Evolutionary conservation across 2,797 vertebrate genomes (phyloP).

Genomic region (Coregonus ussuriensis): DNA sequence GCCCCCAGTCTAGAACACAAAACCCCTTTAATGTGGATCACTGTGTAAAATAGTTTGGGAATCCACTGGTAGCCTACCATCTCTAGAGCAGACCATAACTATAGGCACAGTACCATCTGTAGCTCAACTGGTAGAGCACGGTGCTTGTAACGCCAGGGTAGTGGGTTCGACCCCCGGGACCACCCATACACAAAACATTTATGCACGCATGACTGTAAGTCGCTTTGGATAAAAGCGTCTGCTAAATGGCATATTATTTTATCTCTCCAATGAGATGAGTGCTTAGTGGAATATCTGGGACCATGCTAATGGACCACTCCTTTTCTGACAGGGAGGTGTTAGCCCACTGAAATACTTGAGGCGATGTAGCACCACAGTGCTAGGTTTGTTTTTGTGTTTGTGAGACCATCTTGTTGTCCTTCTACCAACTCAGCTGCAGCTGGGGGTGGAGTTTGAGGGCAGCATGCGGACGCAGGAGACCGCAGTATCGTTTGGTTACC

Average conservation of each 20-base stretch:
- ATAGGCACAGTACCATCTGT: not conserved
- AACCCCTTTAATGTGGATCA: not conserved
- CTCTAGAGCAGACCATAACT: not conserved
- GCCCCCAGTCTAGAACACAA: not conserved
- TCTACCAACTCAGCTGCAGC: conserved; percentile 77
- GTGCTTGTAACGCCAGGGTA: too few relatives aligned
- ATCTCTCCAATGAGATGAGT: not conserved
- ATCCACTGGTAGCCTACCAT: not conserved
- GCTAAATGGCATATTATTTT: too few relatives aligned
- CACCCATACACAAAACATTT: too few relatives aligned
- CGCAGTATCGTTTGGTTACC: conserved; percentile 86
- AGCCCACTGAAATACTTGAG: not conserved
- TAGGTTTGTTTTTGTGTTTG: not conserved
- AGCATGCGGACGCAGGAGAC: conserved; percentile 89
- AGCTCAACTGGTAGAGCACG: too few relatives aligned
- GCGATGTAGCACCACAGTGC: not conserved
- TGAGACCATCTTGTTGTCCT: not conserved
- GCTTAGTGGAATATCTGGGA: not conserved
- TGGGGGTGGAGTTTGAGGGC: conserved; percentile 91
- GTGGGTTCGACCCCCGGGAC: too few relatives aligned
- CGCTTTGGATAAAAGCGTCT: too few relatives aligned
- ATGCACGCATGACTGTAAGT: too few relatives aligned
- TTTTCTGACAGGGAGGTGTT: not conserved
- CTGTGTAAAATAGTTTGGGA: not conserved
- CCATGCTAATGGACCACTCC: not conserved